Evolutionary conservation across 2,113 vertebrate species (phyloP).

Genomic region (Hippocampus zosterae): DNA sequence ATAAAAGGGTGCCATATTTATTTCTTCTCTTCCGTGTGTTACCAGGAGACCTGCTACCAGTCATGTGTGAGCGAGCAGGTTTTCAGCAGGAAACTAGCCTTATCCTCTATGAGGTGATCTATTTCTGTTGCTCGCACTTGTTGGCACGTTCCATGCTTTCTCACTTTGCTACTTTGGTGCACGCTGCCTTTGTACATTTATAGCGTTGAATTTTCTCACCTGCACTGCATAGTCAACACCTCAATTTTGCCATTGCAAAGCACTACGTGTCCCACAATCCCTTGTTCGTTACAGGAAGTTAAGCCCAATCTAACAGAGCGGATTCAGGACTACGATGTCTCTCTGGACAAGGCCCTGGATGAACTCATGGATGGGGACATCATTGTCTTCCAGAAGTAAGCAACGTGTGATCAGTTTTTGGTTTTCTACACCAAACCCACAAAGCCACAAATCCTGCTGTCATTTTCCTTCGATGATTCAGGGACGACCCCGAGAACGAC

Average conservation of each 20-base stretch:
- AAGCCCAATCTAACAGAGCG: slow-evolving; percentile 99
- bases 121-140: slow-evolving; percentile 19
- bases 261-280: slow-evolving; percentile 1
- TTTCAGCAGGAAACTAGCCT: slow-evolving; percentile 99
- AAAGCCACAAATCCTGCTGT: background rate
- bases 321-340: slow-evolving; percentile 99
- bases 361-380: slow-evolving; percentile 99
- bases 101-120: slow-evolving; percentile 98
- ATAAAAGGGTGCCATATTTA: background rate
- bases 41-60: slow-evolving; percentile 94
- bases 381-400: slow-evolving; percentile 99
- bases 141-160: slow-evolving; percentile 12
- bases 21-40: slow-evolving; percentile 17
- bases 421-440: background rate
- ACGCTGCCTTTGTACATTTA: background rate
- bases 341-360: slow-evolving; percentile 98
- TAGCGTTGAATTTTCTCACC: background rate
- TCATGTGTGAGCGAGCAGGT: slow-evolving; percentile 99
- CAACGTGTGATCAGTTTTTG: background rate
- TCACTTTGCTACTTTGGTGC: background rate
- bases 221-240: background rate
- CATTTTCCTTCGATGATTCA: slow-evolving; percentile 38
- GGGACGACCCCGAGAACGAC: slow-evolving; percentile 96
- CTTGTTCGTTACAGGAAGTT: slow-evolving; percentile 84
- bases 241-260: background rate